Conservation (phyloP, 2,113 vertebrate species). For the Centropus unirufus region DNA sequence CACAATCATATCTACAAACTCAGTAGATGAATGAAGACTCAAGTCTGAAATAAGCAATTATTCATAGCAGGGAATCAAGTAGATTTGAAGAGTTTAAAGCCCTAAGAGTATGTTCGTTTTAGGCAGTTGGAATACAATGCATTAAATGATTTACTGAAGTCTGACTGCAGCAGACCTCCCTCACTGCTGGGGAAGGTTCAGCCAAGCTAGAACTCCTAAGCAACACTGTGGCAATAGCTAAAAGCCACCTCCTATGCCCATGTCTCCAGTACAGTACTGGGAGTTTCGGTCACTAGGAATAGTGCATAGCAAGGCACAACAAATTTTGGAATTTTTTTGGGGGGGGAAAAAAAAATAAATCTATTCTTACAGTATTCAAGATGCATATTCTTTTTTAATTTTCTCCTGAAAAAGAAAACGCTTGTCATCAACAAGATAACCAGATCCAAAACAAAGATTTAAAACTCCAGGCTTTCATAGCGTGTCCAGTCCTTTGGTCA, state of each 20-base stretch:
- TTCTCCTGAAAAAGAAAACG: background rate
- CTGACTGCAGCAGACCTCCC: background rate
- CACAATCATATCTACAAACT: background rate
- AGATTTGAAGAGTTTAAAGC: background rate
- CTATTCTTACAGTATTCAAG: background rate
- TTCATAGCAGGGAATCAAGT: background rate
- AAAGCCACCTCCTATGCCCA: background rate
- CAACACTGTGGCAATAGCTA: background rate
- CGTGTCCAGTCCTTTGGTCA: fast-evolving
- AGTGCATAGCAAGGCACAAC: background rate
- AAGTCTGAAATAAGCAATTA: background rate
- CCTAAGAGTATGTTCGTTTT: background rate
- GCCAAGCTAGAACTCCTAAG: background rate
- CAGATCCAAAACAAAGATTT: background rate
- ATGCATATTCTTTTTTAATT: background rate
- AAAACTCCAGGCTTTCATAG: background rate
- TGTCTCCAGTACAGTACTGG: background rate
- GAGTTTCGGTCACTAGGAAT: background rate
- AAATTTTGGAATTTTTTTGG: background rate
- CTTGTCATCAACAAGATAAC: background rate
- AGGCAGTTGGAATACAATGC: background rate
- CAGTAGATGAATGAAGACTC: background rate
- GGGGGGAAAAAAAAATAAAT: background rate
- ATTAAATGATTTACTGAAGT: background rate
- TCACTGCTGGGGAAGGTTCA: background rate